phyloP scores from a whole-genome alignment of 2,888 invertebrate species.

The Pedicia rivosa region DNA sequence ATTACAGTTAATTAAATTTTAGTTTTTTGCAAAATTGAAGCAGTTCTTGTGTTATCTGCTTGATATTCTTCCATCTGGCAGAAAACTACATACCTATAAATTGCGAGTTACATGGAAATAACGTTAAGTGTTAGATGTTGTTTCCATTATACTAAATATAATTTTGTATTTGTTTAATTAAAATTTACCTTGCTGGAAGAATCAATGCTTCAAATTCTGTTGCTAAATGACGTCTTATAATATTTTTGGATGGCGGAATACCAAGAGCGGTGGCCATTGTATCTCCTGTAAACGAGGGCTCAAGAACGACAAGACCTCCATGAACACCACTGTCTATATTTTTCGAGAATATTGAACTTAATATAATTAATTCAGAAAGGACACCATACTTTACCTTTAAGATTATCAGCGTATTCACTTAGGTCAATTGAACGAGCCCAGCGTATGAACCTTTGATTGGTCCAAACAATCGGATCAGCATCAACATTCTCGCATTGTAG shows the following conservation, averaged over 20 bases:
- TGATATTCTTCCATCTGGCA: slow-evolving; percentile 74
- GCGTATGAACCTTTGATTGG: slow-evolving; percentile 82
- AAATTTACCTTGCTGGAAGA: slow-evolving; percentile 74
- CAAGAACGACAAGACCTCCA: slow-evolving; percentile 83
- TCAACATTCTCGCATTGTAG: slow-evolving; percentile 78
- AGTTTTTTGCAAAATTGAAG: too few relatives aligned
- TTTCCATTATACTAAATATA: too few relatives aligned
- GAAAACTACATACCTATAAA: slow-evolving; percentile 60
- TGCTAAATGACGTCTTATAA: slow-evolving; percentile 78
- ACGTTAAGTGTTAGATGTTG: too few relatives aligned
- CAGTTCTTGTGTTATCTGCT: slow-evolving; percentile 49
- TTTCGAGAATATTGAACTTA: too few relatives aligned
- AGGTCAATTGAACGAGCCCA: slow-evolving; percentile 91
- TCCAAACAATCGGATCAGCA: slow-evolving; percentile 90
- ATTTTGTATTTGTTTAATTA: too few relatives aligned
- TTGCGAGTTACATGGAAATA: too few relatives aligned
- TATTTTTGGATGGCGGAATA: slow-evolving; percentile 83
- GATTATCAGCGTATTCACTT: slow-evolving; percentile 81
- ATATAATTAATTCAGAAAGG: too few relatives aligned
- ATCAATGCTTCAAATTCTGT: slow-evolving; percentile 83
- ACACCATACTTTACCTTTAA: slow-evolving; percentile 78
- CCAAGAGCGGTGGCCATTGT: slow-evolving; percentile 87
- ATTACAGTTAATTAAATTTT: too few relatives aligned
- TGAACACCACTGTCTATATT: slow-evolving; percentile 84
- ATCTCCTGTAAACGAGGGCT: slow-evolving; percentile 87